Evolutionary conservation across 2,888 invertebrate species (phyloP).

Genomic region (Caenorhabditis sp.): DNA sequence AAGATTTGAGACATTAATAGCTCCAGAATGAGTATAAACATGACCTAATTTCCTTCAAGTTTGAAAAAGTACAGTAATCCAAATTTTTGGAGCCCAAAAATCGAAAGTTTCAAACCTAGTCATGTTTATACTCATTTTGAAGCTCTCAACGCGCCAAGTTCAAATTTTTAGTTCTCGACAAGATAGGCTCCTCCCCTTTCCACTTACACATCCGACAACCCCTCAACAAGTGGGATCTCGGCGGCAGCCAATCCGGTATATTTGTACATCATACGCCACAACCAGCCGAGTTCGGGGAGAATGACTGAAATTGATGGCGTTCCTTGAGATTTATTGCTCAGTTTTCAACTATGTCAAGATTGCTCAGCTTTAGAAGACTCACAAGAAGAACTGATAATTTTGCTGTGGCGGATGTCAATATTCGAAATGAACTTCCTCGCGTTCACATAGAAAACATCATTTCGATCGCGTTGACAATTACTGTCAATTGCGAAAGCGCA

Average conservation of each 20-base stretch:
- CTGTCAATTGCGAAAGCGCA: conserved; percentile 76
- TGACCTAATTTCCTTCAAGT: no score
- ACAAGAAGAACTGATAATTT: conserved; percentile 41
- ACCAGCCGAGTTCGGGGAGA: conserved; percentile 65
- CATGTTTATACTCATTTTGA: not conserved
- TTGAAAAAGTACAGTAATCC: no score
- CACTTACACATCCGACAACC: conserved; percentile 63
- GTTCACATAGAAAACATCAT: conserved; percentile 69
- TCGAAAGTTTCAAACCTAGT: no score
- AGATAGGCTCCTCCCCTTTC: no score
- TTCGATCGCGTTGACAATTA: conserved; percentile 70
- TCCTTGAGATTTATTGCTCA: not conserved
- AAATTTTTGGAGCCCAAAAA: no score
- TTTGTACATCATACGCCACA: conserved; percentile 65
- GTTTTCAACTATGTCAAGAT: no score
- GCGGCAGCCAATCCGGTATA: conserved; percentile 48
- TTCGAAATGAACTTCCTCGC: conserved; percentile 33
- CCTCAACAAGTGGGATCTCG: conserved; percentile 64
- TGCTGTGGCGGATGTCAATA: conserved; percentile 41
- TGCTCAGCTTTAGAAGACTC: not conserved
- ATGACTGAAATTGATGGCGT: conserved; percentile 48
- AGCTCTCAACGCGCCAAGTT: not conserved
- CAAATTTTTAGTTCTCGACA: no score
- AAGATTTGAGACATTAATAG: no score
- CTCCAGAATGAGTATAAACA: no score